Evolutionary conservation across 2,113 vertebrate species (phyloP).

Genomic region (Empidonax traillii): DNA sequence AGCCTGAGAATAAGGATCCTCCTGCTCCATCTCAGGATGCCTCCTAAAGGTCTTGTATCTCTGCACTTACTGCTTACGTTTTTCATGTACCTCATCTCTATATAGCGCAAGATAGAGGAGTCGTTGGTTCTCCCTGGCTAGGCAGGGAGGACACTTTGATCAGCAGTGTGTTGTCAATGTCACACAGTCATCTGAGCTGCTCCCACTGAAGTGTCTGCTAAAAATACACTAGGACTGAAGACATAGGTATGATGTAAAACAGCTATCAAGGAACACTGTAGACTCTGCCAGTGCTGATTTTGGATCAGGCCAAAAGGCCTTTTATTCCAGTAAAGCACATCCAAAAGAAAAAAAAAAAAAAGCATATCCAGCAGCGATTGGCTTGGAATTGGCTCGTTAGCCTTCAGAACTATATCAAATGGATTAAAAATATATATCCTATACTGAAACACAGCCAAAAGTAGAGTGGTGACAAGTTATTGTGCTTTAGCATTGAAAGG

Average conservation of each 20-base stretch:
- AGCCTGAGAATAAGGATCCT: conserved; percentile 83
- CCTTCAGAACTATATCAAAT: conserved; percentile 18
- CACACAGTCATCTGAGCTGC: conserved; percentile 2
- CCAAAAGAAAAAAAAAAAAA: background rate
- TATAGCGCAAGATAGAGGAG: background rate
- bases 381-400: background rate
- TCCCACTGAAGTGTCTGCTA: conserved; percentile 8
- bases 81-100: background rate
- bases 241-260: conserved; percentile 12
- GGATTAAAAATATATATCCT: conserved; percentile 11
- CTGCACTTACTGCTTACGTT: background rate
- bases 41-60: conserved; percentile 79
- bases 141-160: conserved; percentile 10
- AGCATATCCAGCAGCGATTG: background rate
- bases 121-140: background rate
- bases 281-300: background rate
- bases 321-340: background rate
- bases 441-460: background rate
- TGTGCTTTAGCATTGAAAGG: background rate
- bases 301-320: conserved; percentile 11
- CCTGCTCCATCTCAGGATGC: conserved; percentile 81
- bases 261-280: conserved; percentile 47
- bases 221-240: conserved; percentile 30
- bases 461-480: background rate
- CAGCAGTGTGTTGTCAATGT: background rate